phyloP scores from a whole-genome alignment of 92 coral and sea anemone species.

The Zoanthus sansibaricus region DNA sequence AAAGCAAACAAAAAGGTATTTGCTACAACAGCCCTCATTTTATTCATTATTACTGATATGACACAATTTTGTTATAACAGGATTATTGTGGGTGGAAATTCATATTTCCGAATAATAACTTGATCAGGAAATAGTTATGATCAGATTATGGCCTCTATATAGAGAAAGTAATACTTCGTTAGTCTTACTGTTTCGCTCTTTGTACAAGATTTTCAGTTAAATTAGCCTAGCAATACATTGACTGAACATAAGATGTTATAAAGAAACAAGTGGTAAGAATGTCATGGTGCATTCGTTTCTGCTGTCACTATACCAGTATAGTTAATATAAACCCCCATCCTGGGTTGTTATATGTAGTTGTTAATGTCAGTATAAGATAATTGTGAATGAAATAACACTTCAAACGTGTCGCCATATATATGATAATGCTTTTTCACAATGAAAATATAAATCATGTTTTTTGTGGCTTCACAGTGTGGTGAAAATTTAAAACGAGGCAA shows the following conservation, averaged over 20 bases:
- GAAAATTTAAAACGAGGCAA: no score
- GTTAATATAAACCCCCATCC: no score
- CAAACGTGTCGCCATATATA: no score
- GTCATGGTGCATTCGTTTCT: background rate
- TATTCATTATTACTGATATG: background rate
- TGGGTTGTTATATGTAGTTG: no score
- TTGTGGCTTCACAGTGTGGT: no score
- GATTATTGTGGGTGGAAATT: slow-evolving; percentile 8
- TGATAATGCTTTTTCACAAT: no score
- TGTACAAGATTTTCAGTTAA: background rate
- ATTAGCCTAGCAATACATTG: background rate
- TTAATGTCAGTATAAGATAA: no score
- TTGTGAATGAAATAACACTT: no score
- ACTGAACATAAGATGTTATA: background rate
- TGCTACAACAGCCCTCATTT: background rate
- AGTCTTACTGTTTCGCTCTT: background rate
- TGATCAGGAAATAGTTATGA: slow-evolving; percentile 31
- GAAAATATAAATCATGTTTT: no score
- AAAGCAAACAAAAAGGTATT: slow-evolving; percentile 25
- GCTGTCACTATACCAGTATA: no score
- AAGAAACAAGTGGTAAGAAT: background rate
- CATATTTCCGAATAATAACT: slow-evolving; percentile 38
- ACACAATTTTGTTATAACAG: background rate
- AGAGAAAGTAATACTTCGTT: background rate
- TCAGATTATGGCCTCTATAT: background rate